These are phyloP conservation scores for Poecilia picta DNA, from an alignment of 2,797 vertebrate genomes.

Conservation along the genomic window DNA sequence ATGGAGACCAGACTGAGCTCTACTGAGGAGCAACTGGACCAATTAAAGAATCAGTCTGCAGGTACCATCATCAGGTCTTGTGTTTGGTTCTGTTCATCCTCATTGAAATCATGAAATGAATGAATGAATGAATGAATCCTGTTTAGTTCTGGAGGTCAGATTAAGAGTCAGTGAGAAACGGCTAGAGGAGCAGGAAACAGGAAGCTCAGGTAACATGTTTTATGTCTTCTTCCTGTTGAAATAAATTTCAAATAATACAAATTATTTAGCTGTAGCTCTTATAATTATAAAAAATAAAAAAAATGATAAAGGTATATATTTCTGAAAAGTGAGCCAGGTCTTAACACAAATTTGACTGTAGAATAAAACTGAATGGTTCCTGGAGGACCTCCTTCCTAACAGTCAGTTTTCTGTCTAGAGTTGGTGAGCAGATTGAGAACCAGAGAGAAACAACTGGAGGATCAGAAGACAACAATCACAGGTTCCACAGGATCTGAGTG, in stretches of 20 bases:
- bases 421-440: slow-evolving; percentile 17
- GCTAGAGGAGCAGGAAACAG: slow-evolving; percentile 7
- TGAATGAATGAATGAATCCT: neutral
- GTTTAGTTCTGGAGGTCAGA: slow-evolving; percentile 21
- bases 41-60: slow-evolving; percentile 18
- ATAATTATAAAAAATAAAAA: neutral
- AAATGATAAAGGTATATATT: too few relatives aligned
- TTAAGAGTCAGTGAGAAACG: slow-evolving; percentile 8
- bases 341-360: neutral
- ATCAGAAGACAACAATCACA: slow-evolving; percentile 22
- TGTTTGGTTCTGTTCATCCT: neutral
- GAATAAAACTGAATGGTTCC: neutral
- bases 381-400: neutral
- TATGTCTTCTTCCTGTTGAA: too few relatives aligned
- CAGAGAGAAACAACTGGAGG: slow-evolving; percentile 2
- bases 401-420: neutral
- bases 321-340: neutral
- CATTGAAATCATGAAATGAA: neutral
- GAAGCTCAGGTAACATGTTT: slow-evolving; percentile 21
- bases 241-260: too few relatives aligned
- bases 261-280: neutral
- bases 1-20: slow-evolving; percentile 19
- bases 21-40: slow-evolving; percentile 24
- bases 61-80: neutral
- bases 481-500: slow-evolving; percentile 10